phyloP scores from a whole-genome alignment of 2,113 vertebrate genomes.

The Cyphomyrus plagiostoma region DNA sequence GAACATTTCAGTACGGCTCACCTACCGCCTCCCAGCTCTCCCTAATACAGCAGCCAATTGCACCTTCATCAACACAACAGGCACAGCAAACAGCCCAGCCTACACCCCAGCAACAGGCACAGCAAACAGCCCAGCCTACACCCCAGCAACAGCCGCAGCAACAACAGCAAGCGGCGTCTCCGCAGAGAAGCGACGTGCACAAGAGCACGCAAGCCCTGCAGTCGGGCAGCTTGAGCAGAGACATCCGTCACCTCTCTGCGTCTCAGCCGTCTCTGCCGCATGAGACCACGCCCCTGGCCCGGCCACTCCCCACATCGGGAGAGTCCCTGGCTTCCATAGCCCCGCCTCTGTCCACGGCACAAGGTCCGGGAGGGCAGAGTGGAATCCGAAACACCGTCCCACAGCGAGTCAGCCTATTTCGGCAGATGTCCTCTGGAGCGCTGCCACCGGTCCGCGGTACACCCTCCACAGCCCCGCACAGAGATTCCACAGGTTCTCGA shows the following conservation, averaged over 20 bases:
- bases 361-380: slow-evolving; percentile 61
- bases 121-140: slow-evolving; percentile 42
- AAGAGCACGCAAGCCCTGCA: slow-evolving; percentile 85
- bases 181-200: slow-evolving; percentile 76
- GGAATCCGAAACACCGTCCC: slow-evolving; percentile 71
- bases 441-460: slow-evolving; percentile 74
- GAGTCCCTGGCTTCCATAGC: slow-evolving; percentile 83
- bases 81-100: slow-evolving; percentile 45
- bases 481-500: slow-evolving; percentile 71
- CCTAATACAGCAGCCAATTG: slow-evolving; percentile 69
- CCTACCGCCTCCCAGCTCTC: slow-evolving; percentile 87
- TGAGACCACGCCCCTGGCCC: slow-evolving; percentile 73
- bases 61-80: slow-evolving; percentile 41
- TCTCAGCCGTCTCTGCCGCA: slow-evolving; percentile 96
- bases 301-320: slow-evolving; percentile 79
- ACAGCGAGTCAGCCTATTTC: slow-evolving; percentile 81
- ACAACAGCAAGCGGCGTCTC: slow-evolving; percentile 59
- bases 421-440: slow-evolving; percentile 94
- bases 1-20: slow-evolving; percentile 90
- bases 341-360: slow-evolving; percentile 60
- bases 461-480: slow-evolving; percentile 62
- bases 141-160: slow-evolving; percentile 38
- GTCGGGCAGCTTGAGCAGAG: slow-evolving; percentile 80
- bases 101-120: slow-evolving; percentile 29
- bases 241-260: slow-evolving; percentile 89